Base-by-base conservation (phyloP, 2,797 vertebrate species). In the Peromyscus attwateri region DNA sequence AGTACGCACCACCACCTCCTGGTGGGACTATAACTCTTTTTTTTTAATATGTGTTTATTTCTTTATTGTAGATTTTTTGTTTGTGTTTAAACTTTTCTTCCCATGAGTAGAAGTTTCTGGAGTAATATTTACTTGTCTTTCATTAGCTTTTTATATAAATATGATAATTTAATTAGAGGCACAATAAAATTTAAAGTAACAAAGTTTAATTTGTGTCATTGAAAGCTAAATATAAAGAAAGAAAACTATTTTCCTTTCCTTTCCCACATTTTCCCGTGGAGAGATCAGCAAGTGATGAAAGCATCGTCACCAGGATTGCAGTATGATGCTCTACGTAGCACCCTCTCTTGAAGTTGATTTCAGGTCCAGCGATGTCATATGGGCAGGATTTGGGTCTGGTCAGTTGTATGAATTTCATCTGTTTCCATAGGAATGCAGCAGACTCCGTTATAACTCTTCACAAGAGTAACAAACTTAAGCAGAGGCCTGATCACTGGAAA, bases 161-260 rank as follows among this genome's bases (percentile, higher is more conserved):
- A 66, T 75, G 34, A 66, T 79, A 89, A 75, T 89, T 94, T 92
- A 88, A 95, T 92, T 94, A 76, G 64, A 92, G 79, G 43, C 21
- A 68, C 37, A 83, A 71, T 92, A 49, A 34, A 87, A 92, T 90
- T 95, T 94, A 80, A 75, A 87, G 87, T 93, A 88, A 79, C 49
- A 23, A 70, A 62, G 88, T 49, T 80, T 87, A 87, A 83, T 89
- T 93, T 92, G 29, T 6, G 79, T 70, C 14, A 40, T 76, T 95
- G 82, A 76, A 91, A 88, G 34, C 13, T 87, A 70, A 85, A 40
- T 83, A 89, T 40, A 29, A 92, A 46, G 52, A 79, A 95, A 77
- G 29, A 3, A 37, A 71, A 21, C 79, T 52, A 23, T 12, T 12
- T 19, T 73, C 14, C 71, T 37, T 29, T 87, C 17, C 29, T 85